phyloP scores from a whole-genome alignment of 2,113 vertebrate genomes.

The Todiramphus saurophagus region DNA sequence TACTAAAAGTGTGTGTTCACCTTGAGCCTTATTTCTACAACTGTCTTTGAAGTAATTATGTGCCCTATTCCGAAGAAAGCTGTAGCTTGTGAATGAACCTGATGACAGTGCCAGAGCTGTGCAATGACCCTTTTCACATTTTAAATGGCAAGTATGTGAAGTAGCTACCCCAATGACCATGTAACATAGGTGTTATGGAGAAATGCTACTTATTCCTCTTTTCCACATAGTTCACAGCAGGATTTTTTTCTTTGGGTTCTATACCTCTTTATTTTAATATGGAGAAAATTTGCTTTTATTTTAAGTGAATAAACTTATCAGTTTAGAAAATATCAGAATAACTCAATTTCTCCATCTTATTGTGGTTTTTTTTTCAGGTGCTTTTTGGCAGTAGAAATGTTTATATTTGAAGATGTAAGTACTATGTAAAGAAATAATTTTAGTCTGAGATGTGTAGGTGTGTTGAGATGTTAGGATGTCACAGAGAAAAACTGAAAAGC shows the following conservation, averaged over 20 bases:
- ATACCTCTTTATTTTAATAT: not conserved
- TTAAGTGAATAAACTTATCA: not conserved
- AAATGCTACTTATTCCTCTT: not conserved
- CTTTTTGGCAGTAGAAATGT: not conserved
- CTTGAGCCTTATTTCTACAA: not conserved
- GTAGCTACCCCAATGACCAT: fast-evolving
- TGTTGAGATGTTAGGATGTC: not conserved
- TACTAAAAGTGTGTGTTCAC: not conserved
- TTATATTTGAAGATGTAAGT: not conserved
- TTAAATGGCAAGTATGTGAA: not conserved
- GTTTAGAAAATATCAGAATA: not conserved
- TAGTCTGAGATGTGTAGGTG: not conserved
- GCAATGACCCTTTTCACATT: not conserved
- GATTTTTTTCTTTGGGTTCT: not conserved
- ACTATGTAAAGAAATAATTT: not conserved
- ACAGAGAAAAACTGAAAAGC: not conserved
- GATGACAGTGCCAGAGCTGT: not conserved
- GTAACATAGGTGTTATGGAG: not conserved
- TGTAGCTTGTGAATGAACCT: not conserved
- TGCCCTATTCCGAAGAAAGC: not conserved
- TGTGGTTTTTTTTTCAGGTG: not conserved
- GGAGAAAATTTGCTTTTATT: not conserved
- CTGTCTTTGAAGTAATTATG: not conserved
- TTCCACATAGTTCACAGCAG: not conserved
- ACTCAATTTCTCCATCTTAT: not conserved